Percentiles rank a stretch among this genome's conserved stretches.
These are phyloP conservation scores for Oplegnathus fasciatus DNA, from an alignment of 2,113 vertebrate species.

Conservation along the genomic window DNA sequence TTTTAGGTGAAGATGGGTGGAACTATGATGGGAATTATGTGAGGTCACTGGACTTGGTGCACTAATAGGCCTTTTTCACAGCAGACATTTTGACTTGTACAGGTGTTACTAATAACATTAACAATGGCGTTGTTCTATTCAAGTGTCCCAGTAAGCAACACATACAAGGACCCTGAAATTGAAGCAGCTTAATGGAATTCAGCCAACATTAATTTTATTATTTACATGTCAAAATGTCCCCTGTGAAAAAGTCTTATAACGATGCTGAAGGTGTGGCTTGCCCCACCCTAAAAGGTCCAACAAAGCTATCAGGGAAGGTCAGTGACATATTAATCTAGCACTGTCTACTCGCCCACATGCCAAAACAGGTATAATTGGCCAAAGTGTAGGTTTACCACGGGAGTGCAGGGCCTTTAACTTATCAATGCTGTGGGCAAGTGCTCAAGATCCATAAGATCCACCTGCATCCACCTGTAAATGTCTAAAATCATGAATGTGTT, in stretches of 20 bases:
- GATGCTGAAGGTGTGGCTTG: too few relatives aligned
- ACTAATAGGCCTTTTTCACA: background rate
- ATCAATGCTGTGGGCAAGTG: background rate
- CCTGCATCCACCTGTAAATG: background rate
- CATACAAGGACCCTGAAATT: too few relatives aligned
- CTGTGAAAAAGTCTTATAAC: too few relatives aligned
- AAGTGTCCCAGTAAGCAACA: background rate
- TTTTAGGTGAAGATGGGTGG: too few relatives aligned
- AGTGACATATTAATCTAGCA: background rate
- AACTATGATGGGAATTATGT: too few relatives aligned
- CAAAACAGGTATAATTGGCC: background rate
- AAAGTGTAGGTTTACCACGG: background rate
- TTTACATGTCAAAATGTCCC: background rate
- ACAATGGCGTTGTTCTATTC: background rate
- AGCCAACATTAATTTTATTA: too few relatives aligned
- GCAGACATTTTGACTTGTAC: background rate
- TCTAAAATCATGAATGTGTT: conserved; percentile 19
- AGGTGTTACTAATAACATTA: background rate
- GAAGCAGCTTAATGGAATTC: too few relatives aligned
- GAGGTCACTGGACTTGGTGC: too few relatives aligned
- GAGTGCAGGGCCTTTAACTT: background rate
- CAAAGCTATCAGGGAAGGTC: background rate
- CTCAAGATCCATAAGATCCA: background rate
- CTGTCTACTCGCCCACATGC: background rate
- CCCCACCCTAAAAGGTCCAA: too few relatives aligned